These are phyloP conservation scores for Drosophila neutralis DNA, from an alignment of 2,888 invertebrate genomes.

Conservation along the genomic window DNA sequence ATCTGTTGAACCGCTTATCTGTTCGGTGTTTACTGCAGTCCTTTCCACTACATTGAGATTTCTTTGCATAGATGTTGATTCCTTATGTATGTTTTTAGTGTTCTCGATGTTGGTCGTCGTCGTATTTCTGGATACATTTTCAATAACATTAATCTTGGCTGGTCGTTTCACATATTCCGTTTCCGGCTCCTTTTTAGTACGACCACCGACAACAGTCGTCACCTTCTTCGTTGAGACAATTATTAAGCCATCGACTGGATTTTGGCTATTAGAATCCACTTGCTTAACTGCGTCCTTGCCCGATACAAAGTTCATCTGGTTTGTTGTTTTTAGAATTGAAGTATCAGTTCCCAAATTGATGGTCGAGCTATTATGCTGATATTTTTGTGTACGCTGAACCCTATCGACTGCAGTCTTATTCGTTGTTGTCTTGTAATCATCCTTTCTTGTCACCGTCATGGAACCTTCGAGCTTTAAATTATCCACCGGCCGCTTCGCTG, in stretches of 20 bases:
- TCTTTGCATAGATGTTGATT: conserved; percentile 70
- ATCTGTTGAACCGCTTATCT: conserved; percentile 45
- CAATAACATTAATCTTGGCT: conserved; percentile 82
- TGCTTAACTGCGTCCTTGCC: conserved; percentile 85
- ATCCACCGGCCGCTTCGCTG: conserved; percentile 87
- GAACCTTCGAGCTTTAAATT: conserved; percentile 87
- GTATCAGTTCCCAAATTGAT: conserved; percentile 87
- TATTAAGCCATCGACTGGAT: conserved; percentile 86
- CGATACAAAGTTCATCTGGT: conserved; percentile 86
- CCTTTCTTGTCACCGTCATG: conserved; percentile 71
- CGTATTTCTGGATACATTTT: conserved; percentile 82
- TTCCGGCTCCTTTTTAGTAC: conserved; percentile 82
- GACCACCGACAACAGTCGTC: conserved; percentile 84
- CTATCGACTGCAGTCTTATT: conserved; percentile 56
- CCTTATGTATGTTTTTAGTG: conserved; percentile 76
- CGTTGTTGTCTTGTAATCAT: conserved; percentile 64
- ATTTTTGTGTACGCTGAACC: conserved; percentile 68
- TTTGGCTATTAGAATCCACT: conserved; percentile 82
- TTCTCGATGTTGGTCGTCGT: conserved; percentile 82
- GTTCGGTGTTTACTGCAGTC: conserved; percentile 31
- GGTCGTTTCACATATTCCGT: conserved; percentile 82
- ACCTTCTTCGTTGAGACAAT: conserved; percentile 86
- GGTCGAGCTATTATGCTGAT: conserved; percentile 86
- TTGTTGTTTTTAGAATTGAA: conserved; percentile 86
- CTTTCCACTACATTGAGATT: conserved; percentile 64